Conservation (phyloP, 1,140 invertebrate genomes). For the Diuraphis noxia region DNA sequence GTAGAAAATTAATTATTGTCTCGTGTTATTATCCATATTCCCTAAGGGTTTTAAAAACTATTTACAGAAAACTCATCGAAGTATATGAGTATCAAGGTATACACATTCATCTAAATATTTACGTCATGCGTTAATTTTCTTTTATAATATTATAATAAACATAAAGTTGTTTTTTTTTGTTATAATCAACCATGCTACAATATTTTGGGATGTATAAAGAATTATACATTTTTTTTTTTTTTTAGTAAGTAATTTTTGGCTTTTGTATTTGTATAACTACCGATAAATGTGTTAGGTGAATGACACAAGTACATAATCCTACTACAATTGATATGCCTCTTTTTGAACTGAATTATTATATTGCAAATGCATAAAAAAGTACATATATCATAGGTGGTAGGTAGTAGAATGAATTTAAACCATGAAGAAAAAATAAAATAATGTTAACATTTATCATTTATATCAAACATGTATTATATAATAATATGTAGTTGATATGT, state of each 20-base stretch:
- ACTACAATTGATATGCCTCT: background rate
- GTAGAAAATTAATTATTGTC: background rate
- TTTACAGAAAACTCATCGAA: background rate
- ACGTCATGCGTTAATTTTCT: background rate
- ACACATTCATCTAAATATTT: background rate
- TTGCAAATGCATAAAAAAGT: background rate
- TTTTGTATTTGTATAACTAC: background rate
- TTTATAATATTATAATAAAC: background rate
- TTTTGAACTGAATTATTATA: background rate
- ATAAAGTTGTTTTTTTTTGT: background rate
- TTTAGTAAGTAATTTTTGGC: background rate
- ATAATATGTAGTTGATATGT: background rate
- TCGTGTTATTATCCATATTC: background rate
- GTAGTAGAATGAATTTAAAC: background rate
- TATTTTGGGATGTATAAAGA: background rate
- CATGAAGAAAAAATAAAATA: background rate
- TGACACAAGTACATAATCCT: background rate
- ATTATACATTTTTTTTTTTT: background rate
- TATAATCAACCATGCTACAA: background rate
- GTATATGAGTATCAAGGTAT: background rate
- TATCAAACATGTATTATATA: no score
- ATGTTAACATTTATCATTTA: background rate
- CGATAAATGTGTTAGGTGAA: background rate
- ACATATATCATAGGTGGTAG: no score
- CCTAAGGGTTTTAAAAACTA: background rate